Evolutionary conservation across 1,140 invertebrate genomes (phyloP), one percentile per base, ranked within the genome.

Genomic region (Metaphire vulgaris): DNA sequence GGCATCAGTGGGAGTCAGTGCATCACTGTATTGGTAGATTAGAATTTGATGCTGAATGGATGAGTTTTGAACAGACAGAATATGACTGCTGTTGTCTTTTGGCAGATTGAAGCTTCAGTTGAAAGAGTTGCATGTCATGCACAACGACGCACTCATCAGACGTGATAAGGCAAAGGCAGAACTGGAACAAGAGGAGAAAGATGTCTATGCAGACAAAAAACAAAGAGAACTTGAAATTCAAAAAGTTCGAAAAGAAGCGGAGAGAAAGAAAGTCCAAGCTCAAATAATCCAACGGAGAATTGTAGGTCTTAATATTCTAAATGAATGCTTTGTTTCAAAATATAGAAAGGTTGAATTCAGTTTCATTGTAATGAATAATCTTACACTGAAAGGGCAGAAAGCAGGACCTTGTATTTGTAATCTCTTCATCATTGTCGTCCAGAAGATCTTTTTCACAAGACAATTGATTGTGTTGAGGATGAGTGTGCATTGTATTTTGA

Each of bases 171-270:
- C 86, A 0, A 81, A 83, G 67, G 77, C 76, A 31, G 84, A 85
- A 71, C 78, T 86, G 32, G 72, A 80, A 1, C 81, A 82, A 56
- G 82, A 84, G 66, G 86, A 87, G 76, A 83, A 85, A 69, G 81
- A 82, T 12, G 83, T 86, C n/a, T 85, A 85, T 66, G 72, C 80
- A 0, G 85, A 86, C 71, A 81, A 85, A 31, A 86, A 85, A 79
- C 82, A 86, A 77, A 79, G 86, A 33, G 86, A 87, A 76, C 79
- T 86, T 26, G 85, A 86, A 74, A 80, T 87, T 21, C 81, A 84
- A 72, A 83, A 85, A 75, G 84, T 86, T 81, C 85, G 85, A 80
- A 85, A 85, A 74, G 86, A 87, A 77, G 86, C 86, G 34, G 86
- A 87, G 56, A 85, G 87, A 76, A 86, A 86, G 81, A 85, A 85